phyloP scores from a whole-genome alignment of 2,797 vertebrate genomes.

The Aselliscus stoliczkanus region DNA sequence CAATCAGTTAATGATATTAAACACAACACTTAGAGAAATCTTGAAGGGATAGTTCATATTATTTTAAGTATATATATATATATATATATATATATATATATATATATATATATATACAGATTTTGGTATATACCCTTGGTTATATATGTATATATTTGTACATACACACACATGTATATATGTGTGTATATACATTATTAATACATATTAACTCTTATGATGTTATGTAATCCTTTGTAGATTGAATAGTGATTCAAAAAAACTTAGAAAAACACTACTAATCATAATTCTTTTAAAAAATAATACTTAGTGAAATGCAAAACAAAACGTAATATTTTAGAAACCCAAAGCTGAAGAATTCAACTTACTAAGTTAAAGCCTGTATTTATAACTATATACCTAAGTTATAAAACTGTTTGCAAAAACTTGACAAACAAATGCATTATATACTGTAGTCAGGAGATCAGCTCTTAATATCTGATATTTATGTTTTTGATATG shows the following conservation, averaged over 20 bases:
- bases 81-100: background rate
- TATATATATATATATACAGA: background rate
- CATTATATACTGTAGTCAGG: background rate
- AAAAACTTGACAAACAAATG: background rate
- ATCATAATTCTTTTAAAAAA: background rate
- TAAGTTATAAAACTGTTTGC: background rate
- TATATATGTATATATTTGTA: background rate
- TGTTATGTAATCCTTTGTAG: background rate
- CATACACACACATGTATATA: background rate
- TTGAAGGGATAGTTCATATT: background rate
- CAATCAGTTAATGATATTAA: slow-evolving; percentile 13
- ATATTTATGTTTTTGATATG: background rate
- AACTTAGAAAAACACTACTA: background rate
- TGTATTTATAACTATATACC: background rate
- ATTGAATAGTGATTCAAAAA: background rate
- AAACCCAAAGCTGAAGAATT: background rate
- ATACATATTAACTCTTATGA: background rate
- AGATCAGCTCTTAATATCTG: background rate
- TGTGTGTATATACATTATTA: background rate
- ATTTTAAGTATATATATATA: background rate
- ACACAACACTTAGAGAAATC: background rate
- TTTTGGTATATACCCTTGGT: background rate
- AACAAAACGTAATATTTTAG: background rate
- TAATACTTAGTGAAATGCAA: background rate
- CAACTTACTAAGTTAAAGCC: background rate